Percentiles rank a stretch among this genome's conserved stretches.
phyloP scores from a whole-genome alignment of 2,113 vertebrate species.

The Plotosus lineatus region DNA sequence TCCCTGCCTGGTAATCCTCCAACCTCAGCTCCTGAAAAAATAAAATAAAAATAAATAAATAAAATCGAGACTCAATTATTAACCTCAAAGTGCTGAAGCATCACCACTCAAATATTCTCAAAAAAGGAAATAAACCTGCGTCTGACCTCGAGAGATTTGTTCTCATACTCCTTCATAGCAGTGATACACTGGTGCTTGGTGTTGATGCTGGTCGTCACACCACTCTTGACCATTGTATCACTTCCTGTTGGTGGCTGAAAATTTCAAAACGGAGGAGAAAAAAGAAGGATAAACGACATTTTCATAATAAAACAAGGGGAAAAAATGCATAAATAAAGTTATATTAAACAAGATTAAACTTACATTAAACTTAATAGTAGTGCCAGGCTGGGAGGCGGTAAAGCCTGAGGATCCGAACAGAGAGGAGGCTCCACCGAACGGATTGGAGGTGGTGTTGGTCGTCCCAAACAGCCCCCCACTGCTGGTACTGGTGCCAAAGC shows the following conservation, averaged over 20 bases:
- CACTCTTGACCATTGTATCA: constrained; percentile 95
- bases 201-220: constrained; percentile 94
- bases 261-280: background rate
- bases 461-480: constrained; percentile 90
- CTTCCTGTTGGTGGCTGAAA: constrained; percentile 86
- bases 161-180: constrained; percentile 98
- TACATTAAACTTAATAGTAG: constrained; percentile 94
- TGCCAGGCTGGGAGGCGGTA: constrained; percentile 84
- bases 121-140: background rate
- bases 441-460: constrained; percentile 89
- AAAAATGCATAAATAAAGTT: background rate
- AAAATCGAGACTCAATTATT: background rate
- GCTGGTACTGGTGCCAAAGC: constrained; percentile 90
- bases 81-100: background rate
- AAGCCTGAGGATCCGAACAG: constrained; percentile 90
- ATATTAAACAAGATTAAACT: constrained; percentile 54
- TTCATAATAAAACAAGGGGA: background rate
- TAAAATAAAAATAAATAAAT: too few relatives aligned
- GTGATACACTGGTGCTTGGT: constrained; percentile 99
- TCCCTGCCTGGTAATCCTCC: constrained; percentile 93
- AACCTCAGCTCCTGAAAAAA: constrained; percentile 83
- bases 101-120: background rate
- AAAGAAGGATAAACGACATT: background rate
- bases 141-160: constrained; percentile 85
- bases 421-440: constrained; percentile 85